A percentile compares a stretch with the other conserved stretches of the same genome.
Evolutionary conservation across 2,113 vertebrate genomes (phyloP).

Genomic region (Neotoma lepida): DNA sequence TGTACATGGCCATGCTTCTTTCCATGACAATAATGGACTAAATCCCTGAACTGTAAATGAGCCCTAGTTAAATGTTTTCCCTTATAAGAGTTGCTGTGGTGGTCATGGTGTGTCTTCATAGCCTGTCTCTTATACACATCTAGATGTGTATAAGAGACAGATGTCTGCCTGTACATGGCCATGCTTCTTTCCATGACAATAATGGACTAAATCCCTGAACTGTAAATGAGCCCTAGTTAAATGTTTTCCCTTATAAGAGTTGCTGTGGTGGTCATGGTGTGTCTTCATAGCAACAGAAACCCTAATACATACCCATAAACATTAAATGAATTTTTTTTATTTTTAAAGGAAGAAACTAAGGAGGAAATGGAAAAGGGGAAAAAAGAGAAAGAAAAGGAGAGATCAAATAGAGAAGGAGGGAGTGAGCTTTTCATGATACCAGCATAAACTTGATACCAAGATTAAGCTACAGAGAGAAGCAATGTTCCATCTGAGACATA

Average conservation of each 20-base stretch:
- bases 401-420: background rate
- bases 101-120: background rate
- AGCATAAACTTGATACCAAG: background rate
- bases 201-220: no score
- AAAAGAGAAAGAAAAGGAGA: background rate
- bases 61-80: no score
- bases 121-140: no score
- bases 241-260: no score
- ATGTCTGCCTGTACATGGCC: background rate
- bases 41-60: no score
- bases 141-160: no score
- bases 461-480: background rate
- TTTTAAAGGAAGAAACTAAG: background rate
- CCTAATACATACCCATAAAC: background rate
- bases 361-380: background rate
- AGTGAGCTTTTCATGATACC: background rate
- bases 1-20: background rate
- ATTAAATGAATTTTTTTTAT: background rate
- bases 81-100: no score
- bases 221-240: no score
- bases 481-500: background rate
- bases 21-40: no score
- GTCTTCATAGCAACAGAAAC: background rate
- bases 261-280: background rate
- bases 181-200: background rate